These are phyloP conservation scores for Collichthys lucidus DNA, from an alignment of 2,113 vertebrate species.

Conservation along the genomic window DNA sequence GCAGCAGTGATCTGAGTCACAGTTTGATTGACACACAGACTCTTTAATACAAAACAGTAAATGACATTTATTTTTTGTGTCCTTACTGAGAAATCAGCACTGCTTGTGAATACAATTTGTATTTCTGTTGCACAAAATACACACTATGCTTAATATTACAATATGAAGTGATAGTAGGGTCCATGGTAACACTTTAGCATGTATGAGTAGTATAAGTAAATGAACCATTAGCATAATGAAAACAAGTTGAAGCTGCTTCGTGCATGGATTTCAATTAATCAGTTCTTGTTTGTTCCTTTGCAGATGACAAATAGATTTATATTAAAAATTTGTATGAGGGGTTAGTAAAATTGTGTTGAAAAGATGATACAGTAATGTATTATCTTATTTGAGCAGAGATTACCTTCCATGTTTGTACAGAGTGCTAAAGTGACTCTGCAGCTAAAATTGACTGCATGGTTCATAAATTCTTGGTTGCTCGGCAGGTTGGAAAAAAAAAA, in stretches of 20 bases:
- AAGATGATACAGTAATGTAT: background rate
- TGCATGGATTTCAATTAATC: background rate
- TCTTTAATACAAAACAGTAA: background rate
- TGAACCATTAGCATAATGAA: background rate
- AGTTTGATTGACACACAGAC: constrained; percentile 39
- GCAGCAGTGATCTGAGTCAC: constrained; percentile 32
- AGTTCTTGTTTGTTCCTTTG: background rate
- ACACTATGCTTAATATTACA: background rate
- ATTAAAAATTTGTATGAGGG: background rate
- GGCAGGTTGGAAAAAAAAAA: constrained; percentile 13
- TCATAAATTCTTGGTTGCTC: constrained; percentile 14
- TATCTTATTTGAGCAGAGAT: background rate
- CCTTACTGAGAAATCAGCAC: background rate
- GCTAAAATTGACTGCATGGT: background rate
- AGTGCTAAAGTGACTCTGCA: background rate
- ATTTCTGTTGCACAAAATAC: background rate
- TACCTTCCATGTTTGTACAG: background rate
- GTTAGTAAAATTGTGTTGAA: background rate
- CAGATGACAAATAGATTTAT: background rate
- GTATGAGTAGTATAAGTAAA: background rate
- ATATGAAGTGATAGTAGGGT: background rate
- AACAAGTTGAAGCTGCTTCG: background rate
- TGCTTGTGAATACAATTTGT: background rate
- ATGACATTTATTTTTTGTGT: background rate
- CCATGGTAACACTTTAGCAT: background rate